Evolutionary conservation across 2,888 invertebrate genomes (phyloP).

Genomic region (Netelia fuscicornis): DNA sequence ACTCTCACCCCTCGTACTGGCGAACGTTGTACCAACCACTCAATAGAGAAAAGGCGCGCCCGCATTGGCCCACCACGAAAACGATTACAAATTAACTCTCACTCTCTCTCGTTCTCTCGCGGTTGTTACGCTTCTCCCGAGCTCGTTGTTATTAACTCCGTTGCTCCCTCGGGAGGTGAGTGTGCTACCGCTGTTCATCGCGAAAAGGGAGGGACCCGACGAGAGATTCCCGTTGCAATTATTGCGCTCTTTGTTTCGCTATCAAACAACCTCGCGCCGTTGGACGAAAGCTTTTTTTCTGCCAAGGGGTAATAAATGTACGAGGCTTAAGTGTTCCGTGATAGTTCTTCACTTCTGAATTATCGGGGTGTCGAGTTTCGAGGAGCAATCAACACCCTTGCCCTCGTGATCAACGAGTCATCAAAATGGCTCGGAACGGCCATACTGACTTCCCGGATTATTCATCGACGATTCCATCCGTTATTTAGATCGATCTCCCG

Average conservation of each 20-base stretch:
- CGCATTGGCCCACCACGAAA: constrained; percentile 75
- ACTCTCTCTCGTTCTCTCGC: constrained; percentile 61
- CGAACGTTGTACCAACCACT: constrained; percentile 73
- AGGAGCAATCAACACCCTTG: constrained; percentile 26
- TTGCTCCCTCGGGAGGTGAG: constrained; percentile 69
- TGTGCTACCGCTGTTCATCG: constrained; percentile 33
- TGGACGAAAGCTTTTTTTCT: constrained; percentile 64
- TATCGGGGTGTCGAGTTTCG: constrained; percentile 57
- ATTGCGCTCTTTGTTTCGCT: constrained; percentile 81
- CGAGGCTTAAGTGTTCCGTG: constrained; percentile 44
- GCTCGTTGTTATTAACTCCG: constrained; percentile 80
- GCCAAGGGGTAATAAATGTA: constrained; percentile 53
- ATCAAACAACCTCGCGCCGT: constrained; percentile 70
- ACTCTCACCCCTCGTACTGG: constrained; percentile 50
- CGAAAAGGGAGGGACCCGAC: constrained; percentile 48
- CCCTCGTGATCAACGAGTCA: constrained; percentile 37
- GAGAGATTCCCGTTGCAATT: constrained; percentile 76
- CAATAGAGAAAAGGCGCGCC: constrained; percentile 75
- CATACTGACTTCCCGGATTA: constrained; percentile 39
- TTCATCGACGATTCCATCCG: constrained; percentile 31
- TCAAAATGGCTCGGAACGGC: constrained; percentile 10
- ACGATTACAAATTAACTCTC: constrained; percentile 83
- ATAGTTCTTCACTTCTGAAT: constrained; percentile 37
- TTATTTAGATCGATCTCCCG: constrained; percentile 46
- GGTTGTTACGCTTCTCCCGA: constrained; percentile 73